phyloP scores from a whole-genome alignment of 2,797 vertebrate genomes.

The Pantherophis vulpinus region DNA sequence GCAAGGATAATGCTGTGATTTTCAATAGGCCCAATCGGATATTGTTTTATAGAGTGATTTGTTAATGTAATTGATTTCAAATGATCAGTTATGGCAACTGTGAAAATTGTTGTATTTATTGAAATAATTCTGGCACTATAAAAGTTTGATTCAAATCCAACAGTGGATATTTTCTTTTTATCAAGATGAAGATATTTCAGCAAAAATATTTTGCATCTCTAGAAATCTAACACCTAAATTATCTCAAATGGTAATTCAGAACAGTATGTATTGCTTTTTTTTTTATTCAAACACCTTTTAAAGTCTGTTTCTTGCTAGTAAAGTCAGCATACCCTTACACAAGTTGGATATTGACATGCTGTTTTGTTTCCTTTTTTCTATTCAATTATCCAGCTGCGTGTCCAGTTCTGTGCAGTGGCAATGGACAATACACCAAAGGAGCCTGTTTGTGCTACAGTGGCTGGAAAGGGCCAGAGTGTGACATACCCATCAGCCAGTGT shows the following conservation, averaged over 20 bases:
- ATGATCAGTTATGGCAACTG: not conserved
- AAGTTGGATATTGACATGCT: conserved; percentile 31
- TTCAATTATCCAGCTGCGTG: conserved; percentile 85
- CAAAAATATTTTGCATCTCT: not conserved
- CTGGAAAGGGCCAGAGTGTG: conserved; percentile 96
- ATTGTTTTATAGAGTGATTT: not conserved
- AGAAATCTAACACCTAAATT: not conserved
- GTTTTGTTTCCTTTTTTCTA: conserved; percentile 47
- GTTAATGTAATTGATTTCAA: not conserved
- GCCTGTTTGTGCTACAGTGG: conserved; percentile 97
- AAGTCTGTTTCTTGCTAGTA: conserved; percentile 5
- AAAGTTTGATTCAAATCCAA: not conserved
- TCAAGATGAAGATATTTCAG: not conserved
- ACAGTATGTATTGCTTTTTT: not conserved
- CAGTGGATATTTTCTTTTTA: not conserved
- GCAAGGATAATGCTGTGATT: not conserved
- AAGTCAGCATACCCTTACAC: not conserved
- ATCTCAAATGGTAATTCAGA: conserved; percentile 23
- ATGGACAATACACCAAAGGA: conserved; percentile 96
- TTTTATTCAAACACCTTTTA: not conserved
- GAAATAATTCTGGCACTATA: not conserved
- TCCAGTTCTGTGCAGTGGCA: conserved; percentile 95
- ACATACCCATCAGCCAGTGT: conserved; percentile 91
- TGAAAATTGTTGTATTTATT: not conserved
- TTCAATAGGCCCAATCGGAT: not conserved